These are phyloP conservation scores for Sebastes alutus DNA, from an alignment of 2,797 vertebrate species.

Conservation along the genomic window DNA sequence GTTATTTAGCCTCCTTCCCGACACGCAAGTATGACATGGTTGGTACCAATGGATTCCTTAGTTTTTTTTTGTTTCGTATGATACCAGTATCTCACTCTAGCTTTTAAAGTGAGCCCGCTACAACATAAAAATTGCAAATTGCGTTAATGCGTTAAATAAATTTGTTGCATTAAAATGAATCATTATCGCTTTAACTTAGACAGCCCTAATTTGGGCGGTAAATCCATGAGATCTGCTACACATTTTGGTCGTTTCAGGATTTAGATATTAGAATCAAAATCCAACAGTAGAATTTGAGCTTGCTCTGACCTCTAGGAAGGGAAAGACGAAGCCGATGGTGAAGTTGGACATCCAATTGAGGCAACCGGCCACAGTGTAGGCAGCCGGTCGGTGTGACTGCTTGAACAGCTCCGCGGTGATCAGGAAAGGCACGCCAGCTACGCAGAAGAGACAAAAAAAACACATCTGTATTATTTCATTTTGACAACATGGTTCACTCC, in stretches of 20 bases:
- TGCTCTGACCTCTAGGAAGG: constrained; percentile 88
- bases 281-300: background rate
- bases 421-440: constrained; percentile 90
- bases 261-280: background rate
- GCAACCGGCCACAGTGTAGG: constrained; percentile 88
- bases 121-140: too few relatives aligned
- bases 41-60: too few relatives aligned
- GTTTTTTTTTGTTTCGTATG: fast-evolving
- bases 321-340: constrained; percentile 90
- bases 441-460: background rate
- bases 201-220: too few relatives aligned
- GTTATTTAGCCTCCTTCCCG: too few relatives aligned
- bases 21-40: too few relatives aligned
- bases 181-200: too few relatives aligned
- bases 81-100: too few relatives aligned
- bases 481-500: background rate
- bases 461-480: background rate
- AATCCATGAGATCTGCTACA: background rate
- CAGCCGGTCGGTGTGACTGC: constrained; percentile 89
- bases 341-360: constrained; percentile 95
- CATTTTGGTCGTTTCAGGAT: background rate
- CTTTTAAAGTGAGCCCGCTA: too few relatives aligned
- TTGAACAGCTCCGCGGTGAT: constrained; percentile 92
- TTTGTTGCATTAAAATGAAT: fast-evolving
- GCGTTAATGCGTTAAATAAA: fast-evolving